Percentiles rank a stretch among this genome's conserved stretches.
These are phyloP conservation scores for Tachystola acroxantha DNA, from an alignment of 2,888 invertebrate species.

Conservation along the genomic window DNA sequence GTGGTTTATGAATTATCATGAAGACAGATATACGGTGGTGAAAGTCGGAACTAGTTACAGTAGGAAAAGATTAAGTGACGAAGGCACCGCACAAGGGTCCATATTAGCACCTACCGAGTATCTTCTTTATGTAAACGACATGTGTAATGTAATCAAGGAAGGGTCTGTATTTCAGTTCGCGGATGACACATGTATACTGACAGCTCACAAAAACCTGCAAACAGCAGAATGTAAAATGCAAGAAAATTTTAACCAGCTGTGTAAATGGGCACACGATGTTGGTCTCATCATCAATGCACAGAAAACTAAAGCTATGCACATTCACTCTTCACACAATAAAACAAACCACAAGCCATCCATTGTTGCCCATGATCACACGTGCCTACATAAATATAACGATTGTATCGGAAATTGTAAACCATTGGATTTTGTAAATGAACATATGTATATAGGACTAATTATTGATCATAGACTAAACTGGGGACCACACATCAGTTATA, in stretches of 20 bases:
- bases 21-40: background rate
- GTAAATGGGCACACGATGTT: background rate
- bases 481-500: background rate
- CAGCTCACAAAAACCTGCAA: background rate
- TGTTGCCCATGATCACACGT: background rate
- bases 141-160: slow-evolving; percentile 8
- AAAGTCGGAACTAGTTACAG: background rate
- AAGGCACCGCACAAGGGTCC: slow-evolving; percentile 7
- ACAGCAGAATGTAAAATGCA: background rate
- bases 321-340: background rate
- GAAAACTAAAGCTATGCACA: background rate
- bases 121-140: background rate
- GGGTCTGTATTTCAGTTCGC: slow-evolving; percentile 12
- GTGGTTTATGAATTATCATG: slow-evolving; percentile 4
- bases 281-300: background rate
- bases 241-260: background rate
- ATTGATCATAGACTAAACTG: too few relatives aligned
- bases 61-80: background rate
- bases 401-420: background rate
- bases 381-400: background rate
- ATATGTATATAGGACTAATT: background rate
- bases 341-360: background rate
- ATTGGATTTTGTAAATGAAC: background rate
- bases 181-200: slow-evolving; percentile 2
- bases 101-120: slow-evolving; percentile 3